Evolutionary conservation across 2,888 invertebrate genomes (phyloP), one percentile per base, ranked within the genome.

Genomic region (Hydraecia micacea): DNA sequence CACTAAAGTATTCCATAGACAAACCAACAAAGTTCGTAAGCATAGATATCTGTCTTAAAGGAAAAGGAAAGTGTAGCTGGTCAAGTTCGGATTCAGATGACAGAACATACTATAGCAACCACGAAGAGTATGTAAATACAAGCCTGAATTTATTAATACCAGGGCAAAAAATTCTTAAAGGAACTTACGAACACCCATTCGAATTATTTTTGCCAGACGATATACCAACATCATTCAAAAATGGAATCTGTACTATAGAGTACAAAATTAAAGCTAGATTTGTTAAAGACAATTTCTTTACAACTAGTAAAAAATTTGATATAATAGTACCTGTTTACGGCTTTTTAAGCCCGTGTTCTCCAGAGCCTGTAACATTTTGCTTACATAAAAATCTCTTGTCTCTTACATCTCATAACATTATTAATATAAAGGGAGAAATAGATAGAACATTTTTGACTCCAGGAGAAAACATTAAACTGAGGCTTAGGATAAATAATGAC

Each of bases 61-160:
- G 92, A 9, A 87, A 82, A 79, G 89, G 87, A 28, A 83, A 81
- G 28, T 90, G 90, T 69, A 28, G 13, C 0, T 91, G 88, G 89
- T 36, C 79, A 6, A 67, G 75, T 69, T 25, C 39, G 13, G 28
- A 58, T 21, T 11, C 18, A 52, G 8, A 46, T 52, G 0, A 60
- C 13, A 39, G 18, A 25, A 60, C 11, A n/a, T 15, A 15, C 6
- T 58, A 70, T 4, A 18, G 39, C 1, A 80, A 89, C 21, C 83
- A 75, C 28, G 90, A 93, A 80, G 62, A 81, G 3, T 92, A 86
- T 42, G 73, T 90, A 6, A 65, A 46, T 28, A 36, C 75, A 32
- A 55, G 74, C 18, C 74, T 81, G 8, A 81, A 74, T 70, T 55
- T 92, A 39, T 58, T 65, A 21, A 66, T 0, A 39, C 25, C 18